Evolutionary conservation across 2,113 vertebrate species (phyloP), one percentile per base, ranked within the genome.

Genomic region (Takifugu flavidus): DNA sequence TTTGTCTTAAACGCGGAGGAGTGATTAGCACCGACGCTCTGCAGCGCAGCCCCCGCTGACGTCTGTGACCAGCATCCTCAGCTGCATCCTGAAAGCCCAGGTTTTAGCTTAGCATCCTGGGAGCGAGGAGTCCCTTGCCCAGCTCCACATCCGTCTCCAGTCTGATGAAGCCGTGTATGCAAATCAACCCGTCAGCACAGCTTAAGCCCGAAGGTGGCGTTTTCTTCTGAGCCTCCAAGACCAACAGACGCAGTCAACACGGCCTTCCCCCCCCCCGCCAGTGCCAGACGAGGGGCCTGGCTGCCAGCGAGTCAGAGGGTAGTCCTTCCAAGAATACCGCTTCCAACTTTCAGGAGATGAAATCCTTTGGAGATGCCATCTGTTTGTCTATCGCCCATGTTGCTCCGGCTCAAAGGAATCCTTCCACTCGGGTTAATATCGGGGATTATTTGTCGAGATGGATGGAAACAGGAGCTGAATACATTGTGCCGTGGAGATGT

Each of bases 351-450:
- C 73, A 42, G 69, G 51, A 83, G 82, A 85, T 76, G 77, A 78
- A 72, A 65, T 63, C 85, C 80, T 75, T 68, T 13, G 55, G 85
- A 75, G 85, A 75, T 62, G 70, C 86, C 86, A 88, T 88, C 86
- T 88, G 84, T 79, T 79, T 74, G 84, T 88, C 84, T 81, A 73
- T 76, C 69, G 49, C 72, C 67, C 4, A 25, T 43, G 65, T 70
- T 67, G 65, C 63, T 62, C 53, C 62, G 29, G 64, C 54, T 53
- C 61, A 71, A n/a, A 15, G 13, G 13, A 60, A 29, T 43, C 34
- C 11, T 39, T 39, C 34, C 34, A 39, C 34, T 11, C 34, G 11
- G 34, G 34, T 39, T 39, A 39, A 39, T 39, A 39, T 39, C 34
- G 2, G 34, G 34, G 34, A 39, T 39, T 39, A 39, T 39, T 39